Base-by-base conservation (phyloP, 2,888 invertebrate genomes). In the Chymomyza amoena region DNA sequence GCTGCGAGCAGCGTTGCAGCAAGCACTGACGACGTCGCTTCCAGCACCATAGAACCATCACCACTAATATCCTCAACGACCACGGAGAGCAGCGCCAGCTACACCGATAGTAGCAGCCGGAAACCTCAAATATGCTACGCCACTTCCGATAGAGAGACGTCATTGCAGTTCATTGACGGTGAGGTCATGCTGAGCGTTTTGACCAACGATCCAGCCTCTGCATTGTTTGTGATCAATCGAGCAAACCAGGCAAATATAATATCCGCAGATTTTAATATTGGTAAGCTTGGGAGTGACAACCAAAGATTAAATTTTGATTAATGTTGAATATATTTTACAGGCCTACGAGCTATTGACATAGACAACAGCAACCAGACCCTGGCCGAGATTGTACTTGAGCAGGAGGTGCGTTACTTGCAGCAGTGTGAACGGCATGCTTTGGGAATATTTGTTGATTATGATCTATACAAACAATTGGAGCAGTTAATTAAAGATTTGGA, bases 401-500 rank as follows among this genome's bases (percentile, higher is more conserved):
- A 91, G 70, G 92, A 92, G 70, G 90, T 92, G 4, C 89, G 91
- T 67, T 92, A 89, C 65, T 69, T 90, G 62, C 91, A 92, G 68
- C 90, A 91, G 63, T 92, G 92, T 75, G 84, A 89, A 0, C 85
- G 87, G 15, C 89, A 91, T 72, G 88, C 91, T 3, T 80, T 92
- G 70, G 92, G 92, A 15, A 84, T 92, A 18, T 91, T 91, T 64
- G 75, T 91, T 0, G 91, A 91, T 59, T 73, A 81, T 45, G 91
- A 91, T 64, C 72, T 91, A 1, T 91, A 89, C 45, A 87, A 82
- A n/a, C 74, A 63, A 1, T 72, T 90, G 20, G 87, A 89, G 52
- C 76, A 87, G 18, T 76, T 90, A 2, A 89, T 91, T 28, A 88
- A 83, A n/a, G 90, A 91, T 7, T 69, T 91, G 51, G 91, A 91